phyloP scores from a whole-genome alignment of 1,140 invertebrate genomes.

The Temnothorax curvispinosus region DNA sequence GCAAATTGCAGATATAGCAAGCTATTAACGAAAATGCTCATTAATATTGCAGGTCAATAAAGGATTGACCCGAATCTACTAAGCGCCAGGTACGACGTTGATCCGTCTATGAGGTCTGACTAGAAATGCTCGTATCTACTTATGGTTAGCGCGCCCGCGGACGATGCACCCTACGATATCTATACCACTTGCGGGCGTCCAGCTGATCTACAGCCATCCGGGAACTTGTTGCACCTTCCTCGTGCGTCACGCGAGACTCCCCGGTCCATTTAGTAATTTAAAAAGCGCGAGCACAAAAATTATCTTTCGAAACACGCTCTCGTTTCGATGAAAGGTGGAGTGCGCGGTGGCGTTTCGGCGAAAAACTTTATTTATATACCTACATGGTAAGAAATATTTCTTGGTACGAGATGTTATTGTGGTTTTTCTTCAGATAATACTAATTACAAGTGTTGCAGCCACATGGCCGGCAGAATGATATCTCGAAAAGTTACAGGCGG shows the following conservation, averaged over 20 bases:
- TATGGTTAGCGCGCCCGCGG: no score
- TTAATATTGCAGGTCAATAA: neutral
- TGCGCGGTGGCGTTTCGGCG: neutral
- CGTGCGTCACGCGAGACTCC: neutral
- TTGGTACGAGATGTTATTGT: neutral
- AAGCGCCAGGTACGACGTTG: conserved; percentile 13
- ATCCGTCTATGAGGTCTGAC: neutral
- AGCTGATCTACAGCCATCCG: neutral
- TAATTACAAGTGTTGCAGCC: conserved; percentile 19
- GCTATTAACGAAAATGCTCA: neutral
- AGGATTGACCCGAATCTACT: neutral
- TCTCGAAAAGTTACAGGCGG: neutral
- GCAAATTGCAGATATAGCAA: conserved; percentile 29
- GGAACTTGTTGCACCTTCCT: conserved; percentile 19
- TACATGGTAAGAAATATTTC: neutral
- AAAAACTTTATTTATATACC: neutral
- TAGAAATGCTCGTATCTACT: conserved; percentile 12
- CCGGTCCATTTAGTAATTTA: neutral
- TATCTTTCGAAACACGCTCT: neutral
- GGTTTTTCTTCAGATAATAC: neutral
- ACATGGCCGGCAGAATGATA: conserved; percentile 17
- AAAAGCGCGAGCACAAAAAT: neutral
- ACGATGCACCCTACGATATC: no score
- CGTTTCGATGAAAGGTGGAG: neutral
- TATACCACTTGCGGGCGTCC: neutral